Base-by-base conservation (phyloP, 2,888 invertebrate species). In the Cetonia aurata region DNA sequence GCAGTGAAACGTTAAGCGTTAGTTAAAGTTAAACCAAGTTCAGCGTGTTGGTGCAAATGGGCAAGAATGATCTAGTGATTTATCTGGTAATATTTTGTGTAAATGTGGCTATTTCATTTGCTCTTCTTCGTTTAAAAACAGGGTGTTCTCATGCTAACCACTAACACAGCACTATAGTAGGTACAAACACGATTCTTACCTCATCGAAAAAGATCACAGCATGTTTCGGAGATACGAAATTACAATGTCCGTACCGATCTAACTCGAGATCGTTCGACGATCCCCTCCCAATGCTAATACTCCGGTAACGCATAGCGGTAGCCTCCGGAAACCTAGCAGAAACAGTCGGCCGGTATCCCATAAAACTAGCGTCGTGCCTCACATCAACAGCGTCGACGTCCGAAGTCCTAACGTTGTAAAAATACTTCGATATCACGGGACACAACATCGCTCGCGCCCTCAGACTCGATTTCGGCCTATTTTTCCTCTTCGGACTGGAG, bases 181-280 rank as follows among this genome's bases (percentile, higher is more conserved):
- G 25, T n/a, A n/a, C 25, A 50, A 50, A 57, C 37, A 9, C 17
- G 0, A 46, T 12, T n/a, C 78, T 81, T 82, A 92, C 93, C 88
- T 95, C 93, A 80, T 96, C 95, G 80, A 90, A 93, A 83, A 95
- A 95, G 75, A 96, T 92, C 60, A 92, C 88, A 9, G 95, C 95
- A 83, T 96, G 96, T 73, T 89, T 89, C 0, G 90, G 86, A 0
- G 93, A 92, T 56, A 92, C 88, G 80, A 86, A 92, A 81, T 86
- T 89, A 81, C 92, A 95, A 81, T 89, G 89, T 65, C 91, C 95
- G 77, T 90, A 90, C 72, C 84, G 82, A 42, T 87, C 86, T 41
- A 94, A 85, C 56, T 88, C 85, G 13, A 91, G 83, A 78, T 91
- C 89, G 73, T 89, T 88, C 0, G 87, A 85, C 0, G 88, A 85